Evolutionary conservation across 2,888 invertebrate species (phyloP), one percentile per base, ranked within the genome.

Genomic region (Nemurella pictetii): DNA sequence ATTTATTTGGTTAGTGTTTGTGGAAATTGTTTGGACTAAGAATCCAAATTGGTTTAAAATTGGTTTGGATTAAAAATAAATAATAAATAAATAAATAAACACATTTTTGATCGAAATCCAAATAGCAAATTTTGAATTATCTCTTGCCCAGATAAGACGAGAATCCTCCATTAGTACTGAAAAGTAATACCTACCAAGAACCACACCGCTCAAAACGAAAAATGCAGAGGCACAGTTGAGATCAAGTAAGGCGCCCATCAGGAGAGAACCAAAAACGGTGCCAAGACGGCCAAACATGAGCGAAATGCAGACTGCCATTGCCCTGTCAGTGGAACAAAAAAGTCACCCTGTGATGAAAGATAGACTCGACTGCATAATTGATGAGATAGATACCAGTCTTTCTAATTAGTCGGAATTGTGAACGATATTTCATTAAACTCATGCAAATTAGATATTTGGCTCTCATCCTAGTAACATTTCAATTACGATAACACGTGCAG

Each of bases 231-330:
- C 89, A 87, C 92, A 92, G 80, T 90, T 88, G 85, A 90, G 89
- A 84, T 91, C 91, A 28, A 92, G 88, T 1, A 92, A 87, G 9
- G 89, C 88, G 7, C 92, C 92, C 4, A 90, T 88, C 28, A 91
- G 86, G 87, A 91, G 91, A 0, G 91, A 90, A 1, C 92, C 92
- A 27, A 90, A 89, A 84, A 92, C 90, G 80, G 92, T 92, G 0
- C 92, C 92, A 85, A 90, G 87, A 85, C 92, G 89, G 25, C 92
- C 92, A 88, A 91, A 90, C 92, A 92, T 92, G 1, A 92, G 87
- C 0, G 92, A 91, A 85, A 92, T 91, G 55, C 92, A 91, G 82
- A 92, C 88, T 27, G 92, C 92, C 92, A 92, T 92, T 26, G 91
- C 92, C 87, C 92, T 90, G 84, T 88, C 89, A 80, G 29, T 29